These are phyloP conservation scores for Oxyteleia sp. DNA, from an alignment of 2,888 invertebrate species.

Conservation along the genomic window DNA sequence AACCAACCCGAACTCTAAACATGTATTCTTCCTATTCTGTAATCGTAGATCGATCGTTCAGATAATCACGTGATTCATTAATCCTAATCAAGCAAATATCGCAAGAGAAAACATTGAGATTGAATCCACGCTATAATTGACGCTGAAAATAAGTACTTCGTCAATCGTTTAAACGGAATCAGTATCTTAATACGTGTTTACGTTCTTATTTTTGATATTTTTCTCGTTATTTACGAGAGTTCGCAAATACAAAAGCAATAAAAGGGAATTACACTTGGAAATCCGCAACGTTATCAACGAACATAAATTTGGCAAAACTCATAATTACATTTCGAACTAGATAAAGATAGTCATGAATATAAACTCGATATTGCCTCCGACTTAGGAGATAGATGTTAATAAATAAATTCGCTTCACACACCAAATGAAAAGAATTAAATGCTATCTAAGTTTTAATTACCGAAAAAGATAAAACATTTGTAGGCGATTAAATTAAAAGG, in stretches of 20 bases:
- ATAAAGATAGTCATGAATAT: no score
- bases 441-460: no score
- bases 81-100: conserved; percentile 6
- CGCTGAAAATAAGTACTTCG: neutral
- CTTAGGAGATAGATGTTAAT: no score
- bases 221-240: neutral
- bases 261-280: no score
- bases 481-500: no score
- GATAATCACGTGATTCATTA: conserved; percentile 10
- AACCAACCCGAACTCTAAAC: neutral
- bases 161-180: neutral
- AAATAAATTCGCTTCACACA: no score
- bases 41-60: neutral
- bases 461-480: no score
- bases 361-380: no score
- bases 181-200: neutral
- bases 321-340: no score
- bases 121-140: neutral
- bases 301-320: no score
- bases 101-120: neutral
- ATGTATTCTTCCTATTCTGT: conserved; percentile 3
- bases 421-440: no score
- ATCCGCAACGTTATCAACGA: no score
- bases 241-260: neutral
- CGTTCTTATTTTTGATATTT: conserved; percentile 1